Conservation (phyloP, 1,140 invertebrate genomes). For the Ceratosolen solmsi region DNA sequence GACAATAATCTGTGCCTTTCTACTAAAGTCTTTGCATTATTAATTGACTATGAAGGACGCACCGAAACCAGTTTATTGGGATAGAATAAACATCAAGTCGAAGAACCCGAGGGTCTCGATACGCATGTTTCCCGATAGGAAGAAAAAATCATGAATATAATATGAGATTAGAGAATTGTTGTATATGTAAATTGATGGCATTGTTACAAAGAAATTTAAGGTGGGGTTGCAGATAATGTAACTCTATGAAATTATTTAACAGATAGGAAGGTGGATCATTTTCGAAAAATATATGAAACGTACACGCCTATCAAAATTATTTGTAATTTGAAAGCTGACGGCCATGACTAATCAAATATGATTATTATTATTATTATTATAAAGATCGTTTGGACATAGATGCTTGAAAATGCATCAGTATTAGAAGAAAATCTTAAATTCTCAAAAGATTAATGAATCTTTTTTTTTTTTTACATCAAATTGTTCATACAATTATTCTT, state of each 20-base stretch:
- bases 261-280: neutral
- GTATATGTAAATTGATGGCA: neutral
- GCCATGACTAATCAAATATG: too few species aligned
- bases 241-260: constrained; percentile 32
- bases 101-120: neutral
- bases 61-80: neutral
- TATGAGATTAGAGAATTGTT: constrained; percentile 17
- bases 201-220: neutral
- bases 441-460: too few species aligned
- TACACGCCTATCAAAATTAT: neutral
- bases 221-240: neutral
- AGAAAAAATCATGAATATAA: constrained; percentile 14
- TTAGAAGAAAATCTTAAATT: too few species aligned
- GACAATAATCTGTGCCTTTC: constrained; percentile 62
- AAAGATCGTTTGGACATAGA: too few species aligned
- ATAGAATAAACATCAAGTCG: constrained; percentile 34
- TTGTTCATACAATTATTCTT: too few species aligned
- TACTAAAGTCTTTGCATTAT: constrained; percentile 55
- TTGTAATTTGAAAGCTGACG: neutral
- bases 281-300: neutral
- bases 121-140: neutral
- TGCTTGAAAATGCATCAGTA: too few species aligned
- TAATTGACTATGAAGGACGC: constrained; percentile 55
- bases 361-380: too few species aligned
- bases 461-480: too few species aligned